phyloP scores from a whole-genome alignment of 2,888 invertebrate genomes.

The Entomobrya multifasciata region DNA sequence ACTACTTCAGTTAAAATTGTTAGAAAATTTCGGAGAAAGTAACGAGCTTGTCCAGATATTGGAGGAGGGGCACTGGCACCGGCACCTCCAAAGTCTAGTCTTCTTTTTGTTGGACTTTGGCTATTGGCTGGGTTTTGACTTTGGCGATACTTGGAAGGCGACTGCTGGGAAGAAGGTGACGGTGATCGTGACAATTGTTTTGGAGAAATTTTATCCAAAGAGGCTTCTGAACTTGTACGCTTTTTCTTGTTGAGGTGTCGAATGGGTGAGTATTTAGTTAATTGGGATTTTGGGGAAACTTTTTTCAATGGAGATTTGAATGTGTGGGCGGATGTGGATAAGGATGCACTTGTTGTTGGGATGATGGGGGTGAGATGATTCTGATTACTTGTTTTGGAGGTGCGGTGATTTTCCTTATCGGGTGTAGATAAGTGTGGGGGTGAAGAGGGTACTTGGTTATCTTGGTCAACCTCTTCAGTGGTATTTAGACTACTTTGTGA shows the following conservation, averaged over 20 bases:
- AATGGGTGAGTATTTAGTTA: constrained; percentile 75
- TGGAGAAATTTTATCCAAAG: constrained; percentile 17
- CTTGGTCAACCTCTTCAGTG: neutral
- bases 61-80: too few species aligned
- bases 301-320: constrained; percentile 15
- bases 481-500: constrained; percentile 36
- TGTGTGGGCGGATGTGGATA: neutral
- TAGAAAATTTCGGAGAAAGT: constrained; percentile 78
- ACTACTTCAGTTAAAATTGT: constrained; percentile 71
- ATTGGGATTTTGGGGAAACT: constrained; percentile 61
- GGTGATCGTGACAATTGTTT: neutral
- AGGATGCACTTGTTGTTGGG: neutral
- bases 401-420: constrained; percentile 13
- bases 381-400: neutral
- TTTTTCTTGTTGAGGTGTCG: constrained; percentile 62
- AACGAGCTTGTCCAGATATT: constrained; percentile 68
- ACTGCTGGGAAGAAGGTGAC: neutral
- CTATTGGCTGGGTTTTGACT: neutral
- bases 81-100: constrained; percentile 54
- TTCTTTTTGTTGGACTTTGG: constrained; percentile 37
- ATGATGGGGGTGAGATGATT: neutral
- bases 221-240: constrained; percentile 48
- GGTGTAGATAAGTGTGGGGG: constrained; percentile 18
- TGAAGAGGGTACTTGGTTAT: neutral
- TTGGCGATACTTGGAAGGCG: constrained; percentile 5